Conservation (phyloP, 2,113 vertebrate species). For the Tiliqua scincoides region DNA sequence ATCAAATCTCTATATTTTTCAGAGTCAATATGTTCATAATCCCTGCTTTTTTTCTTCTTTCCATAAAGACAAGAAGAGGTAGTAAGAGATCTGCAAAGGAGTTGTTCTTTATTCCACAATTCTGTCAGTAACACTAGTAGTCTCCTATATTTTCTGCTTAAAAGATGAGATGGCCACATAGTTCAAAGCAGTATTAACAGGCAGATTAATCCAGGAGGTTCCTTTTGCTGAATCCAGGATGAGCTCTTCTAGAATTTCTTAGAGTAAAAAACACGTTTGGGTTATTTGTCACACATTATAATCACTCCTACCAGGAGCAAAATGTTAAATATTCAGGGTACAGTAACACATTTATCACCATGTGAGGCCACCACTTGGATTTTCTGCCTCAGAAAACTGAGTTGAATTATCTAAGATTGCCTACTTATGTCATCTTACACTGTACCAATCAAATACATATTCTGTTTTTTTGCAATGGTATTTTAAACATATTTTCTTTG, state of each 20-base stretch:
- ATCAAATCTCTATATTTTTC: slow-evolving; percentile 88
- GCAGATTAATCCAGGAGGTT: background rate
- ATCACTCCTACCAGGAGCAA: background rate
- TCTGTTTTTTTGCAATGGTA: background rate
- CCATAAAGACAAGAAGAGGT: slow-evolving; percentile 63
- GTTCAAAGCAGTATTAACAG: slow-evolving; percentile 21
- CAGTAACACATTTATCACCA: background rate
- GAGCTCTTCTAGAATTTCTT: background rate
- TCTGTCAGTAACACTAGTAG: slow-evolving; percentile 46
- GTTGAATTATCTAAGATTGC: background rate
- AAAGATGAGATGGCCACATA: slow-evolving; percentile 72
- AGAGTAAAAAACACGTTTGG: slow-evolving; percentile 44
- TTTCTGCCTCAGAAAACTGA: background rate
- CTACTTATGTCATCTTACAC: background rate
- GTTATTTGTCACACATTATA: background rate
- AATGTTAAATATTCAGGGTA: background rate
- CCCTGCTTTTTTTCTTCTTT: slow-evolving; percentile 78
- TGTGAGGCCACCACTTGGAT: background rate
- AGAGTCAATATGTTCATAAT: slow-evolving; percentile 84
- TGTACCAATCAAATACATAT: background rate
- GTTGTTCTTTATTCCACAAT: slow-evolving; percentile 49
- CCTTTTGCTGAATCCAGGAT: slow-evolving; percentile 20
- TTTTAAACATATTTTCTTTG: background rate
- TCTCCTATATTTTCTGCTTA: slow-evolving; percentile 61
- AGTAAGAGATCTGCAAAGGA: slow-evolving; percentile 62